phyloP scores from a whole-genome alignment of 2,113 vertebrate species.

The Machaerirhynchus nigripectus region DNA sequence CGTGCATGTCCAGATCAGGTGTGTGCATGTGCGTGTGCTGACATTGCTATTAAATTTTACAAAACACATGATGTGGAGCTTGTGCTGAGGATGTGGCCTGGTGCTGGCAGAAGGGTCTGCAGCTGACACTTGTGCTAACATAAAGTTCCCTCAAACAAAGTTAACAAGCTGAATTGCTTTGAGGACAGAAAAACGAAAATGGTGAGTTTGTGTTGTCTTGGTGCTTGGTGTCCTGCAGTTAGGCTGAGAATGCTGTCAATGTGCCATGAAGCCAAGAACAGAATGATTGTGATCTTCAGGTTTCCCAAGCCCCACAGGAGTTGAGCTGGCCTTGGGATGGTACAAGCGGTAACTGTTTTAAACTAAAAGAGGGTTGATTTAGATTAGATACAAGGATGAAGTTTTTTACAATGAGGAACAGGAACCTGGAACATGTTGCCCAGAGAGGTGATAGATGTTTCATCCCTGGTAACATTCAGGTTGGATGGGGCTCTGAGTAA shows the following conservation, averaged over 20 bases:
- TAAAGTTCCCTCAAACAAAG: background rate
- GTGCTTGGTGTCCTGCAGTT: background rate
- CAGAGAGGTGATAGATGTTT: background rate
- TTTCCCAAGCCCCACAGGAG: background rate
- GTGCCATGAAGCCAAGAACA: background rate
- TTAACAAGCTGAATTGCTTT: background rate
- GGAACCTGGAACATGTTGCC: background rate
- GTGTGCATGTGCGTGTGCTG: accelerated
- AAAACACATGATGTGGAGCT: accelerated
- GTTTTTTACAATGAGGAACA: background rate
- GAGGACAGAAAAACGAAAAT: background rate
- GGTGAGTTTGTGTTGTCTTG: background rate
- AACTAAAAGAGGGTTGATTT: background rate
- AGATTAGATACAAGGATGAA: background rate
- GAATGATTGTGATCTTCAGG: background rate
- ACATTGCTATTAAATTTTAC: background rate
- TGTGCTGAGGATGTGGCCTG: background rate
- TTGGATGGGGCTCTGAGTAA: background rate
- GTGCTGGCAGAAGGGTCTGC: background rate
- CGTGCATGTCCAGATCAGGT: accelerated
- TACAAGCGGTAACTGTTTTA: background rate
- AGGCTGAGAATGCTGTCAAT: background rate
- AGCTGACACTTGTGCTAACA: background rate
- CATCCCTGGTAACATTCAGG: background rate
- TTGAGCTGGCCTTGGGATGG: background rate